Base-by-base conservation (phyloP, 2,797 vertebrate species). In the Enteromius argenteus region DNA sequence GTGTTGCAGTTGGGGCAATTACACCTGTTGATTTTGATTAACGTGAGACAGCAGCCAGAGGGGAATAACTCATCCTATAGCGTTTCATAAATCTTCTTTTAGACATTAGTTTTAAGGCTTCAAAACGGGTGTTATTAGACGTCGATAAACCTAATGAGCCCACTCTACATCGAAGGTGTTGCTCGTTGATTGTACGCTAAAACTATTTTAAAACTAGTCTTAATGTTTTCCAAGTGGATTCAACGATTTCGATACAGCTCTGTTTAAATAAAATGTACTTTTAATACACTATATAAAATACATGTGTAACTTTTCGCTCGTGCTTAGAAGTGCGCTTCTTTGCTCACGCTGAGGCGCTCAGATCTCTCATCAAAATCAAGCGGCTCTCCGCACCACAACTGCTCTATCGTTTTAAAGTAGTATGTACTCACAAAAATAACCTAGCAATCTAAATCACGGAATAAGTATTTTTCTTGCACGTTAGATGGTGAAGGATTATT, bases 1-100 rank as follows among this genome's bases (percentile, higher is more conserved):
- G 49, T n/a, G 42, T 49, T 21, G 37, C 37, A 9, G 49, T 44
- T 3, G 77, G 56, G 60, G 53, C 74, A 84, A 83, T 91, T 90
- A 67, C 93, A 94, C 94, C 93, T 94, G 94, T 92, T 90, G 89
- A 83, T 53, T 69, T 53, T 3, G 44, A 80, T 53, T 66, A 13
- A 44, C 2, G 3, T 17, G 11, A 60, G 53, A 81, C 8, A 49
- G 9, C 44, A 75, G 35, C 17, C 53, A 30, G 21, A 80, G 35
- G 32, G 39, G 1, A 21, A 75, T 35, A 42, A 8, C 27, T 62
- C 21, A 58, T 53, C 51, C 7, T 81, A 19, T 44, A 30, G 17
- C 14, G 8, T 51, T 82, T 74, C 2, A 73, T 62, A 46, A n/a
- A 72, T 30, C n/a, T 42, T 77, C 27, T 77, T 60, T 42, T 3